Conservation (phyloP, 2,888 invertebrate species). For the Coenonympha arcania region DNA sequence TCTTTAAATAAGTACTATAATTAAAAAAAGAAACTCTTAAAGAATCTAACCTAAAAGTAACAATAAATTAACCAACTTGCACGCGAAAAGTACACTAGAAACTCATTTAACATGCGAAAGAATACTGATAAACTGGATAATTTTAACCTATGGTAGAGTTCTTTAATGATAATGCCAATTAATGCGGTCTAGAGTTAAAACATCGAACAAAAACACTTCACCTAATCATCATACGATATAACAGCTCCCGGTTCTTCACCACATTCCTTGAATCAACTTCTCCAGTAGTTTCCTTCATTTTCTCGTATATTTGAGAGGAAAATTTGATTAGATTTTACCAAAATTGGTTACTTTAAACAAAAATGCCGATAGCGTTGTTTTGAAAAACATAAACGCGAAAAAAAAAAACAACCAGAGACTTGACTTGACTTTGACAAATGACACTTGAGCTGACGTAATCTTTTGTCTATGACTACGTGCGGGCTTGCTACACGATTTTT, state of each 20-base stretch:
- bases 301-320: constrained; percentile 19
- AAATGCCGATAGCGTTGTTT: constrained; percentile 9
- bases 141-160: too few relatives aligned
- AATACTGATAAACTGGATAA: too few relatives aligned
- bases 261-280: constrained; percentile 81
- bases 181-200: not conserved
- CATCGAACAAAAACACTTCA: constrained; percentile 24
- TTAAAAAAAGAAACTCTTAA: too few relatives aligned
- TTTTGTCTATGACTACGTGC: not conserved
- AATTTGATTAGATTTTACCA: constrained; percentile 14
- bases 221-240: constrained; percentile 96
- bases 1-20: too few relatives aligned
- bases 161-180: not conserved
- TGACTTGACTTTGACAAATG: not conserved
- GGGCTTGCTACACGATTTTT: not conserved
- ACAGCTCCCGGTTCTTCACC: constrained; percentile 88
- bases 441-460: not conserved
- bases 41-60: not conserved
- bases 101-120: too few relatives aligned
- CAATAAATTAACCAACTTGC: too few relatives aligned
- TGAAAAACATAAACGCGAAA: constrained; percentile 21
- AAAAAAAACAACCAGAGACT: constrained; percentile 1
- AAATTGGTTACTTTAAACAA: constrained; percentile 31
- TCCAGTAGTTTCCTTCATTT: constrained; percentile 55
- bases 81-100: too few relatives aligned